Evolutionary conservation across 1,140 invertebrate species (phyloP), one percentile per base, ranked within the genome.

Genomic region (Zaprionus inermis): DNA sequence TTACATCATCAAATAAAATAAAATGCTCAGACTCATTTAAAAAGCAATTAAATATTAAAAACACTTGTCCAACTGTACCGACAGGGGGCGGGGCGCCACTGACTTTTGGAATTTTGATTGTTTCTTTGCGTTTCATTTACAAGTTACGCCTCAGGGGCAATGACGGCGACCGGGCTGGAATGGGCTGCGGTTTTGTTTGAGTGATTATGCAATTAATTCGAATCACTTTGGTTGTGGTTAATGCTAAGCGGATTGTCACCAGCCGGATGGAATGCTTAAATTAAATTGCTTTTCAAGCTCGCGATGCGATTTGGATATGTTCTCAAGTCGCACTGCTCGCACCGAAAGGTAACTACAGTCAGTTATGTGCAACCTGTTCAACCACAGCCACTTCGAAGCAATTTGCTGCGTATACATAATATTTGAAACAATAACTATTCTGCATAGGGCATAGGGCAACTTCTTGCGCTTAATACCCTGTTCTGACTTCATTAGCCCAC

Each of bases 11-110:
- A 88, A 88, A 88, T 88, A 73, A 88, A 89, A 88, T 83, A 83
- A 86, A 88, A 88, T 89, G 81, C 84, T 78, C 75, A 73, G 83
- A 88, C 83, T 88, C 84, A 88, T 88, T 88, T 88, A 88, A 88
- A 86, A 88, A 88, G 83, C 83, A 88, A 89, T 88, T 88, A 88
- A 88, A 88, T 88, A 88, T 88, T 89, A 88, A 88, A 86, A 88
- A 89, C 83, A 89, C 79, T 88, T 88, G 83, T 88, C 88, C 79
- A 78, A 78, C 80, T 73, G 76, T 68, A 51, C 16, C 22, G 24
- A 38, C 56, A 22, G 22, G 34, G 22, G 12, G 30, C 24, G 12
- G 30, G 55, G n/a, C 56, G 41, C 57, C 65, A 69, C 57, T 84
- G 78, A 86, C 82, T 86, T 85, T 80, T 72, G 70, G 83, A 83